These are phyloP conservation scores for Epinotia bilunana DNA, from an alignment of 2,888 invertebrate species.

Conservation along the genomic window DNA sequence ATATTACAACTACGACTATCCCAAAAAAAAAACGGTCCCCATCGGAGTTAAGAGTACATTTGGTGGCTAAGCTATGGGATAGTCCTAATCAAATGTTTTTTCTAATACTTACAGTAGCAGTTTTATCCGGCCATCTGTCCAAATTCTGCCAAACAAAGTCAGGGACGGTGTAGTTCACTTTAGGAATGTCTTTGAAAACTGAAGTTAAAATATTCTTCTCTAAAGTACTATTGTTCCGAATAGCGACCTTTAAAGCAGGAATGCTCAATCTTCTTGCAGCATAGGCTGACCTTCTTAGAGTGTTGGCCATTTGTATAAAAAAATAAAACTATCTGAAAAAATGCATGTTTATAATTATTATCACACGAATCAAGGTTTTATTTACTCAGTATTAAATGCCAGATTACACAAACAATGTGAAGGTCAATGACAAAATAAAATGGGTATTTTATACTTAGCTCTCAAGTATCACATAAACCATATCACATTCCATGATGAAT, in stretches of 20 bases:
- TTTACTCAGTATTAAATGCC: neutral
- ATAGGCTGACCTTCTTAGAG: slow-evolving; percentile 55
- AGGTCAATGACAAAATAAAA: neutral
- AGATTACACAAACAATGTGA: neutral
- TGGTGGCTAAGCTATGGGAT: neutral
- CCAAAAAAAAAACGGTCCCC: no score
- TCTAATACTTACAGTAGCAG: slow-evolving; percentile 85
- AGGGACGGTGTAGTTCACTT: slow-evolving; percentile 80
- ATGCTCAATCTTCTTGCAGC: slow-evolving; percentile 51
- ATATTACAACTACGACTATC: no score
- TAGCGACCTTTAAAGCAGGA: slow-evolving; percentile 45
- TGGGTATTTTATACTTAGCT: slow-evolving; percentile 1
- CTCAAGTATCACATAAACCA: neutral
- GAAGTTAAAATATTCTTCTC: slow-evolving; percentile 74
- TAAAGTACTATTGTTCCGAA: slow-evolving; percentile 54
- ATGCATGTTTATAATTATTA: neutral
- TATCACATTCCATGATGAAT: neutral
- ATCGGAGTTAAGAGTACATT: neutral
- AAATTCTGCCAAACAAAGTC: slow-evolving; percentile 87
- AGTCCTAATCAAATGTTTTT: neutral
- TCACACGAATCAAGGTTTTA: neutral
- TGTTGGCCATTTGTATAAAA: slow-evolving; percentile 54
- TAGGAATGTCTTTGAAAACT: slow-evolving; percentile 74
- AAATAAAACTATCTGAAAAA: slow-evolving; percentile 33
- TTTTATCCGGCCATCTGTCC: slow-evolving; percentile 87